phyloP scores from a whole-genome alignment of 1,140 invertebrate genomes.

The Macrosteles quadrilineatus region DNA sequence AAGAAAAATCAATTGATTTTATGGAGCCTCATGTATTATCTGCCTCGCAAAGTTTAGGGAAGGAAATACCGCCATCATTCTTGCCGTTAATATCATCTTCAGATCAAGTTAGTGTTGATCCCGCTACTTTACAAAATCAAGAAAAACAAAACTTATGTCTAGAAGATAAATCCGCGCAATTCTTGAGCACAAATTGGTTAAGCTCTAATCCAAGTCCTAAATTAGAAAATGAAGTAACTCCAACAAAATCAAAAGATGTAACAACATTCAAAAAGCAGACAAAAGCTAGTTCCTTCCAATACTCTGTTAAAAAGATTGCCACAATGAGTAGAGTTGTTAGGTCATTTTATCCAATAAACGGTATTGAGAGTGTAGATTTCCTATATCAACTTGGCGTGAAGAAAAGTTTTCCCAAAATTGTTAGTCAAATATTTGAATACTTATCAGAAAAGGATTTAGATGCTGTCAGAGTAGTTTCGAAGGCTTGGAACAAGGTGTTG shows the following conservation, averaged over 20 bases:
- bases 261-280: not conserved
- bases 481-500: constrained; percentile 40
- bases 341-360: constrained; percentile 26
- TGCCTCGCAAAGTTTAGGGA: not conserved
- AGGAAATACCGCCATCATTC: no score
- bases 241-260: not conserved
- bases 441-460: constrained; percentile 42
- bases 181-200: not conserved
- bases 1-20: constrained; percentile 9
- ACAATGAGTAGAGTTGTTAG: not conserved
- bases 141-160: no score
- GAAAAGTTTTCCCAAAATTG: constrained; percentile 29
- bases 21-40: not conserved
- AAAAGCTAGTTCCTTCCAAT: not conserved
- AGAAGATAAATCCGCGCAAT: no score
- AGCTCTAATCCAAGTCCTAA: not conserved
- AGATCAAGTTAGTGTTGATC: no score
- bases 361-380: constrained; percentile 40
- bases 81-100: no score
- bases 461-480: constrained; percentile 41
- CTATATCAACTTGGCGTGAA: constrained; percentile 39
- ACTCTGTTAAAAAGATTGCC: not conserved
- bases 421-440: constrained; percentile 40
- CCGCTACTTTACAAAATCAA: no score
- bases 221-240: not conserved